Conservation (phyloP, 2,113 vertebrate genomes). For the Bolborhynchus lineola region DNA sequence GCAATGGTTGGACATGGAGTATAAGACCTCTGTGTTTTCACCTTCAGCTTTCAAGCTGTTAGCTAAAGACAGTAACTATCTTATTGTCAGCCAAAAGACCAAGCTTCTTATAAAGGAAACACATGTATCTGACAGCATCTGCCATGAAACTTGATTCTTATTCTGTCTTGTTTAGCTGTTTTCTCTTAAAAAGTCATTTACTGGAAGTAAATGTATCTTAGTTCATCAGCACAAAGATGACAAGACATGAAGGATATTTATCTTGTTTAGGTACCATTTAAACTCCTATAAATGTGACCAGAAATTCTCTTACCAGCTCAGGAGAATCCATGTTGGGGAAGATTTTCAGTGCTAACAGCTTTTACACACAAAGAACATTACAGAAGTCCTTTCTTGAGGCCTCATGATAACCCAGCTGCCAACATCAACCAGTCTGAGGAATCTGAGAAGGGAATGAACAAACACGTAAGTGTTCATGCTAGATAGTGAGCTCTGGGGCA, state of each 20-base stretch:
- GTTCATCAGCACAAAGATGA: background rate
- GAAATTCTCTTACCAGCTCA: conserved; percentile 22
- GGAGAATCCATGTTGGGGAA: background rate
- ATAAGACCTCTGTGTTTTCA: background rate
- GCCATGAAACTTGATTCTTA: background rate
- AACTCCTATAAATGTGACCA: background rate
- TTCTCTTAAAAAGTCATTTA: conserved; percentile 22
- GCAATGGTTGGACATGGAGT: background rate
- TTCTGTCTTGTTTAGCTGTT: background rate
- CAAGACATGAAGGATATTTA: background rate
- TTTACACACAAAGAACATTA: background rate
- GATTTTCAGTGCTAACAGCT: background rate
- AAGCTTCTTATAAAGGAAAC: conserved; percentile 2
- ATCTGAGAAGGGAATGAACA: background rate
- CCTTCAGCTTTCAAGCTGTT: background rate
- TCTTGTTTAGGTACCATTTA: background rate
- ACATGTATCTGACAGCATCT: background rate
- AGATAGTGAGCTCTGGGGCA: background rate
- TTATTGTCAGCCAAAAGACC: background rate
- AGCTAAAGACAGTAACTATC: background rate
- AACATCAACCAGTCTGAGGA: background rate
- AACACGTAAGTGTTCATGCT: background rate
- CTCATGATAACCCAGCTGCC: background rate
- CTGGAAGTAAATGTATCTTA: background rate
- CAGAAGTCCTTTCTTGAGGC: background rate